Base-by-base conservation (phyloP, 2,797 vertebrate genomes). In the Brachymystax lenok region DNA sequence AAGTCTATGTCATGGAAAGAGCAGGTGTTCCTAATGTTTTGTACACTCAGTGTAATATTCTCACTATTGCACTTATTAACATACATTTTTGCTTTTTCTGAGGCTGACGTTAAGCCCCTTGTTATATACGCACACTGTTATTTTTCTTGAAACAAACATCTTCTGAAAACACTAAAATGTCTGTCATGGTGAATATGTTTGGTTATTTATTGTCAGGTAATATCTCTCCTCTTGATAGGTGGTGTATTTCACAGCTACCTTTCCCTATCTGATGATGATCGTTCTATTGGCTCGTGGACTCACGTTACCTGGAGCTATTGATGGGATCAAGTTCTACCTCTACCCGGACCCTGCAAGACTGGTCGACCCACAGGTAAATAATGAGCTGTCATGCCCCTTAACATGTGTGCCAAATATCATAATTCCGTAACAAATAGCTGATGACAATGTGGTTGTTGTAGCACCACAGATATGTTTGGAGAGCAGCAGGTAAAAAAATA, bases 201-300 rank as follows among this genome's bases (percentile, higher is more conserved):
- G 17, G 13, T 68, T 30, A 50, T 51, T 69, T 35, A 46, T 70
- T 8, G 21, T 35, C 19, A 70, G 8, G 19, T 40, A 46, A 19
- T 21, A 35, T 70, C 8, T 54, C 59, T 78, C 51, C 0, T 80
- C 19, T 87, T 76, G 61, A 74, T 83, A 93, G 91, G 92, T 92
- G 24, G 95, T 98, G 28, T 97, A 98, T 84, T 96, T 98, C 83
- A 97, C 97, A 0, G 96, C 96, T 85, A 97, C 96, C 0, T 98
- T 98, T 80, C 96, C 97, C 0, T 98, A 97, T 4, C 40, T 97
- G 83, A 97, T 97, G 96, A 83, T 98, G 89, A 71, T 96, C 0
- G 94, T 97, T 83, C 93, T 98, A 73, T 86, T 98, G 83, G 95
- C 91, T 82, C 93, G 96, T 78, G 96, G 97, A 72, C 93, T 97